These are phyloP conservation scores for Petrophora chlorosata DNA, from an alignment of 2,888 invertebrate species.

Conservation along the genomic window DNA sequence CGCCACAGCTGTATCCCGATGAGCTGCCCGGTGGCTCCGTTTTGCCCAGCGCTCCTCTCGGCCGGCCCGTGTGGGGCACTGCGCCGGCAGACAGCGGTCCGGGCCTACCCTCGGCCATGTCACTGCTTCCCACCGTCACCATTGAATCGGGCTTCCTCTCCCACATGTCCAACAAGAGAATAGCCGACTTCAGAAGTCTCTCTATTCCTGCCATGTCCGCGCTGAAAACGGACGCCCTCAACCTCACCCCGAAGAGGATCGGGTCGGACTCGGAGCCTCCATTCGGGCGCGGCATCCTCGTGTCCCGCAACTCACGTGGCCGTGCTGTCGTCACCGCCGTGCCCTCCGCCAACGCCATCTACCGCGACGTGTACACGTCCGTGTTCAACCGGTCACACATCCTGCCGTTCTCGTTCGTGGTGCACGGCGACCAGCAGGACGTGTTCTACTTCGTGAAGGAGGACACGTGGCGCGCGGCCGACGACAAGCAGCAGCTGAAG, in stretches of 20 bases:
- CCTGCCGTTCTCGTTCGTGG: conserved; percentile 93
- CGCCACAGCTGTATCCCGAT: conserved; percentile 92
- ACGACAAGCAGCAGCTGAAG: conserved; percentile 94
- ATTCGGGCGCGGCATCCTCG: conserved; percentile 93
- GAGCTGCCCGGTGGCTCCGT: conserved; percentile 87
- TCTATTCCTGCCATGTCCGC: conserved; percentile 92
- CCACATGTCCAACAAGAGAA: conserved; percentile 90
- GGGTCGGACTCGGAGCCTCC: conserved; percentile 94
- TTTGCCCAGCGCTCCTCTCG: conserved; percentile 85
- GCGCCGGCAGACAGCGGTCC: conserved; percentile 78
- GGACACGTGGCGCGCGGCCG: conserved; percentile 94
- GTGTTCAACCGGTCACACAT: conserved; percentile 95
- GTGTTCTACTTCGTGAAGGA: conserved; percentile 97
- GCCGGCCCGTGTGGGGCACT: conserved; percentile 82
- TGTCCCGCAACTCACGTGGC: conserved; percentile 90
- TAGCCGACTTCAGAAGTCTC: conserved; percentile 89
- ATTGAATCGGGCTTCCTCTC: conserved; percentile 94
- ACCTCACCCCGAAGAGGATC: conserved; percentile 88
- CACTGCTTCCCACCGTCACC: conserved; percentile 87
- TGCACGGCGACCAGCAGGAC: conserved; percentile 94
- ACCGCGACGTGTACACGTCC: conserved; percentile 95
- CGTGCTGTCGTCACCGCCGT: conserved; percentile 93
- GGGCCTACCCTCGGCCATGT: conserved; percentile 85
- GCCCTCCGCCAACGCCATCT: conserved; percentile 94
- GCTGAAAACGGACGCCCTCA: conserved; percentile 90